Evolutionary conservation across 2,888 invertebrate genomes (phyloP).

Genomic region (Tetranychus piercei): DNA sequence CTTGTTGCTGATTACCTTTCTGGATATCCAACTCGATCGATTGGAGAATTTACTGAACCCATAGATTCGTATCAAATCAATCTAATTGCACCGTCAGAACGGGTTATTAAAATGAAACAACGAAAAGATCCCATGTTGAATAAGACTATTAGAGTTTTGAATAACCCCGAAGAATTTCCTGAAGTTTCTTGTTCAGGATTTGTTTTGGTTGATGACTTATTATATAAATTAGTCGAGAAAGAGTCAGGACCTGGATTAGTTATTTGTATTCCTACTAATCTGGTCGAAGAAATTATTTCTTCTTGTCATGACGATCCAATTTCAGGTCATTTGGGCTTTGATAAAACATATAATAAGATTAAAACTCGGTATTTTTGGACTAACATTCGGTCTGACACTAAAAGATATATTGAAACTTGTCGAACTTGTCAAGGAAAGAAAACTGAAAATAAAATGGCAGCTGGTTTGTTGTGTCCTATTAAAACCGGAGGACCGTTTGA

Average conservation of each 20-base stretch:
- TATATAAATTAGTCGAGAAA: not conserved
- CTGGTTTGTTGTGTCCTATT: not conserved
- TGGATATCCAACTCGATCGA: not conserved
- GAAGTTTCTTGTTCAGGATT: not conserved
- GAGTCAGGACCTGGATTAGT: not conserved
- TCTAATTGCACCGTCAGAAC: too few species aligned
- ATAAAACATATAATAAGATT: too few species aligned
- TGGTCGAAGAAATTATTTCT: too few species aligned
- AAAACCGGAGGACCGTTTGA: slow-evolving; percentile 12
- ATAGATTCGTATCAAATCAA: too few species aligned
- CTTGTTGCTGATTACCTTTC: not conserved
- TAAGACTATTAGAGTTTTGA: not conserved
- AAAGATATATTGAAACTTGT: slow-evolving; percentile 4
- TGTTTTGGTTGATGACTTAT: not conserved
- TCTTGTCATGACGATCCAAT: too few species aligned
- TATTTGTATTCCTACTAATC: not conserved
- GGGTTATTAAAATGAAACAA: not conserved
- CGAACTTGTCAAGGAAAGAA: not conserved
- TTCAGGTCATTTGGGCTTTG: too few species aligned
- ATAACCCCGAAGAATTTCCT: not conserved
- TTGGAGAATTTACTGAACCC: too few species aligned
- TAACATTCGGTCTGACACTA: too few species aligned
- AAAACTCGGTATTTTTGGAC: too few species aligned
- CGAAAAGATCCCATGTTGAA: not conserved
- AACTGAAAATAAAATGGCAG: not conserved